Evolutionary conservation across 2,888 invertebrate genomes (phyloP).

Genomic region (Athetis lepigone): DNA sequence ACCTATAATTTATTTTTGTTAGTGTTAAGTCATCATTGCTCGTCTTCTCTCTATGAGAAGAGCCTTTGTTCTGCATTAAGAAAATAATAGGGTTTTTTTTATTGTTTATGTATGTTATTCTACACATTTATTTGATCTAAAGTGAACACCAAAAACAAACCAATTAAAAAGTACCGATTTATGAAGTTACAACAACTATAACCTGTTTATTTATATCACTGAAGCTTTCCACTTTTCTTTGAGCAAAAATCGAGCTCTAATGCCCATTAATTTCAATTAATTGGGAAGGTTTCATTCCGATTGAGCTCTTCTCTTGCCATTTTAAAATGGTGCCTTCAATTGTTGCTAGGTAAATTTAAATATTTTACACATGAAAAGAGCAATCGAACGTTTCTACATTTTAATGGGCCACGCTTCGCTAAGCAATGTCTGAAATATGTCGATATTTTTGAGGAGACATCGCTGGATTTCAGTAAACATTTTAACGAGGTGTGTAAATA

Average conservation of each 20-base stretch:
- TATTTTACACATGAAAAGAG: constrained; percentile 84
- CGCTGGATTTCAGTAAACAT: constrained; percentile 33
- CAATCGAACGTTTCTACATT: constrained; percentile 83
- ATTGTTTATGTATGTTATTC: too few species aligned
- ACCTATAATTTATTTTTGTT: too few species aligned
- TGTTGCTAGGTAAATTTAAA: constrained; percentile 83
- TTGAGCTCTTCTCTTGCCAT: constrained; percentile 52
- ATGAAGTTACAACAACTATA: neutral
- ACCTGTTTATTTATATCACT: neutral
- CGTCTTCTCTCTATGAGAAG: too few species aligned
- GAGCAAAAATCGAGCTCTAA: constrained; percentile 59
- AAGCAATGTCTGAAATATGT: constrained; percentile 48
- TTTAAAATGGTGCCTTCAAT: constrained; percentile 68
- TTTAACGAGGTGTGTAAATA: neutral
- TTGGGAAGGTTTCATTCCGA: constrained; percentile 70
- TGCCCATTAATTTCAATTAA: constrained; percentile 79
- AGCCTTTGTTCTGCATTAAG: too few species aligned
- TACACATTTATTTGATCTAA: too few species aligned
- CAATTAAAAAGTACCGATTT: neutral
- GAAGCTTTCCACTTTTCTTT: constrained; percentile 11
- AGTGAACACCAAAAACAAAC: too few species aligned
- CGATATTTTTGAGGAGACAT: constrained; percentile 54
- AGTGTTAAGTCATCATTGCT: too few species aligned
- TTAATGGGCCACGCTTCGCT: constrained; percentile 73
- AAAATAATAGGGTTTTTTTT: too few species aligned